Percentiles rank a stretch among this genome's conserved stretches.
Evolutionary conservation across 2,888 invertebrate genomes (phyloP).

Genomic region (Himalopsyche anomala): DNA sequence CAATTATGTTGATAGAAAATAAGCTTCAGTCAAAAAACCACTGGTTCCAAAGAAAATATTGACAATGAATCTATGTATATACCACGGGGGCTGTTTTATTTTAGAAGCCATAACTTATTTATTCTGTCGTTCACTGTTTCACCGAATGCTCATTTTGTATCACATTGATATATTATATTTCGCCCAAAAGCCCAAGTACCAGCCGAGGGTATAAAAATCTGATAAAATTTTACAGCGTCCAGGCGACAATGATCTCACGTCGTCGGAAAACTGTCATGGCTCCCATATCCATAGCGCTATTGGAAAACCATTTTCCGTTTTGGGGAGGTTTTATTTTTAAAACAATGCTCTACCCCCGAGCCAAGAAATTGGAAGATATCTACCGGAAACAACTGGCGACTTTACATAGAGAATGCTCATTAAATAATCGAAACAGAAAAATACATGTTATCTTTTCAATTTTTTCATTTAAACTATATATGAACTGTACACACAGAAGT

Average conservation of each 20-base stretch:
- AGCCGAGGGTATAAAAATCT: slow-evolving; percentile 2
- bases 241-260: slow-evolving; percentile 30
- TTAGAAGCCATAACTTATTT: background rate
- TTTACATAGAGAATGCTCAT: no score
- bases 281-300: slow-evolving; percentile 12
- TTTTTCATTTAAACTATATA: no score
- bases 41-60: no score
- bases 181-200: background rate
- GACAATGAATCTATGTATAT: background rate
- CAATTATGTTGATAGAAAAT: no score
- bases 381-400: no score
- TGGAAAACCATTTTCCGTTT: background rate
- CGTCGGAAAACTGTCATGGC: slow-evolving; percentile 8
- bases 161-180: background rate
- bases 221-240: slow-evolving; percentile 34
- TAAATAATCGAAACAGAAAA: no score
- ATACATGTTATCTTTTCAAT: no score
- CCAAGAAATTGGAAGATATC: background rate
- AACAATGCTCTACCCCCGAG: background rate
- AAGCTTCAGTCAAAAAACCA: no score
- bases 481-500: no score
- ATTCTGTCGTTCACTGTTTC: background rate
- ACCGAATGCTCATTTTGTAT: background rate
- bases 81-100: background rate
- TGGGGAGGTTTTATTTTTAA: slow-evolving; percentile 14